phyloP scores from a whole-genome alignment of 2,888 invertebrate species.

The Lymantria monacha region DNA sequence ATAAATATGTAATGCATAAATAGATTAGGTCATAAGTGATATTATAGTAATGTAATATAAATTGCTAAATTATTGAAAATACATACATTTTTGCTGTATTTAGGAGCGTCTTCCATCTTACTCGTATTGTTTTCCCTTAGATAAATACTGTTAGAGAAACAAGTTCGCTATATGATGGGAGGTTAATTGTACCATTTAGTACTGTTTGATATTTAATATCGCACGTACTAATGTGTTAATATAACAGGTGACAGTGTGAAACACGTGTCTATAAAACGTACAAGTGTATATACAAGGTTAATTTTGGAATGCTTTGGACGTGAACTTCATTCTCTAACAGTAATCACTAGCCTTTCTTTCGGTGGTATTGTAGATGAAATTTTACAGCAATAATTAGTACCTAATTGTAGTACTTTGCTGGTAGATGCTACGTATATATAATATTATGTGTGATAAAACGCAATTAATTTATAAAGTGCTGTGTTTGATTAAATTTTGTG shows the following conservation, averaged over 20 bases:
- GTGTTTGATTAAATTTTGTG: constrained; percentile 46
- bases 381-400: constrained; percentile 80
- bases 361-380: constrained; percentile 72
- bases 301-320: constrained; percentile 3
- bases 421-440: constrained; percentile 74
- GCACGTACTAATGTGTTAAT: constrained; percentile 11
- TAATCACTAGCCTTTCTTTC: constrained; percentile 71
- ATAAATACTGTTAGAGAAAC: constrained; percentile 47
- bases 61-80: constrained; percentile 68
- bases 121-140: constrained; percentile 71
- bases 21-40: constrained; percentile 74
- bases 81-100: constrained; percentile 78
- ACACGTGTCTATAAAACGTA: constrained; percentile 23
- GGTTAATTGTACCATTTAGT: constrained; percentile 12
- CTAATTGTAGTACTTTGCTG: constrained; percentile 74
- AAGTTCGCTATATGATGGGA: constrained; percentile 25
- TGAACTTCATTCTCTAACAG: constrained; percentile 37
- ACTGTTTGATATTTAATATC: constrained; percentile 25
- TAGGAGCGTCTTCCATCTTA: constrained; percentile 81
- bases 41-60: constrained; percentile 62
- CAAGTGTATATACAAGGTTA: not conserved
- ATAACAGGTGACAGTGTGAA: constrained; percentile 34
- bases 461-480: constrained; percentile 61
- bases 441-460: constrained; percentile 74
- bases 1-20: constrained; percentile 57